Evolutionary conservation across 2,888 invertebrate species (phyloP).

Genomic region (Thymelicus sylvestris): DNA sequence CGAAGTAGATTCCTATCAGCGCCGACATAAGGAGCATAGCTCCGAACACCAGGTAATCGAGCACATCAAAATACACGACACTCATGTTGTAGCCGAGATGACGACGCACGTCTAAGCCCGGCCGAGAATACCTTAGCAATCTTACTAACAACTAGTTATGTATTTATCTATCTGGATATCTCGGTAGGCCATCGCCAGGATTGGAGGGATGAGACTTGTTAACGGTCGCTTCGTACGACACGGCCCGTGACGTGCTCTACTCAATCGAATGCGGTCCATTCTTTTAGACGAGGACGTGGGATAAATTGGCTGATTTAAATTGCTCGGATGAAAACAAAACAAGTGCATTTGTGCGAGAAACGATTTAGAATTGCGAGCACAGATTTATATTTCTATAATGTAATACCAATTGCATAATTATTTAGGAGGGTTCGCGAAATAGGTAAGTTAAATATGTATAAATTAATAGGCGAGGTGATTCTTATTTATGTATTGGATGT

Average conservation of each 20-base stretch:
- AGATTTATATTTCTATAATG: neutral
- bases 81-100: slow-evolving; percentile 50
- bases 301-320: slow-evolving; percentile 16
- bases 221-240: neutral
- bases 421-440: no score
- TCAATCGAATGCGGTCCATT: slow-evolving; percentile 10
- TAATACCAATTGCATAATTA: no score
- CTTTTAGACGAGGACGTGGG: slow-evolving; percentile 16
- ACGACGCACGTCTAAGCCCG: slow-evolving; percentile 28
- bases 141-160: slow-evolving; percentile 38
- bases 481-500: no score
- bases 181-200: slow-evolving; percentile 40
- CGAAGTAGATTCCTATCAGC: slow-evolving; percentile 88
- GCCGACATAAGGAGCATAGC: slow-evolving; percentile 87
- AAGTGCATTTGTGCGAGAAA: neutral
- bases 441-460: no score
- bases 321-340: slow-evolving; percentile 7
- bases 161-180: slow-evolving; percentile 45
- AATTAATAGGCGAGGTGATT: no score
- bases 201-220: slow-evolving; percentile 45
- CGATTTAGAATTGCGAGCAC: neutral
- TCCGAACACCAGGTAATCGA: slow-evolving; percentile 88
- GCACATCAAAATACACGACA: slow-evolving; percentile 82
- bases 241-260: neutral
- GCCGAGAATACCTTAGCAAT: slow-evolving; percentile 21